Evolutionary conservation across 2,888 invertebrate species (phyloP), one percentile per base, ranked within the genome.

Genomic region (Sesia apiformis): DNA sequence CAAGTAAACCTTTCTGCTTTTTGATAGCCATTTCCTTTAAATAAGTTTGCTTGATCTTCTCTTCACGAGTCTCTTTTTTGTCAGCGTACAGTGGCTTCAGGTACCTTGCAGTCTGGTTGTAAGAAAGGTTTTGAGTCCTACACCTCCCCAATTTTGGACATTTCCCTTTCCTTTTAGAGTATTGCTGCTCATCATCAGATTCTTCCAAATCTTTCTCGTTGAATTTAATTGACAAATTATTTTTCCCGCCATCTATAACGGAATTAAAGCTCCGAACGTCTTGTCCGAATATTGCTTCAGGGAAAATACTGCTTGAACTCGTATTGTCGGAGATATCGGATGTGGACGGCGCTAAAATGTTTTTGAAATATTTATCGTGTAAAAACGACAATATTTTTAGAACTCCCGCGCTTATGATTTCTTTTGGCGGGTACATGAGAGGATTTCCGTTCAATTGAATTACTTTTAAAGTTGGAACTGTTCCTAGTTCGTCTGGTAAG

Each of bases 391-490:
- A 63, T 5, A 83, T 61, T 57, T 70, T 74, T 41, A 74, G 65
- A 38, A 87, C 81, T 40, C 93, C 93, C 51, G 80, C 81, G 50
- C 77, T 78, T 39, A 93, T 65, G 3, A 94, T 70, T 51, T 91
- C 84, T 57, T 70, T 73, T 38, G 91, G 84, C 6, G 94, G 94
- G 69, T 90, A 92, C 41, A 66, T 72, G 5, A 94, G 63, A 0
- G 93, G 93, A 72, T 94, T 94, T 49, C 91, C 90, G 49, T 84
- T 77, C 49, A 93, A 60, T 73, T 93, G 93, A 3, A 94, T 75
- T 5, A 91, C 91, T 82, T 91, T 92, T 59, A 94, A 77, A 58
- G 85, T 91, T 38, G 82, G 71, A 7, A 93, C 78, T 4, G 92
- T 89, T 71, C 93, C 92, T 7, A 94, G 70, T 81, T 93, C 93